These are phyloP conservation scores for Cephus pulcher DNA, from an alignment of 2,888 invertebrate species.

Conservation along the genomic window DNA sequence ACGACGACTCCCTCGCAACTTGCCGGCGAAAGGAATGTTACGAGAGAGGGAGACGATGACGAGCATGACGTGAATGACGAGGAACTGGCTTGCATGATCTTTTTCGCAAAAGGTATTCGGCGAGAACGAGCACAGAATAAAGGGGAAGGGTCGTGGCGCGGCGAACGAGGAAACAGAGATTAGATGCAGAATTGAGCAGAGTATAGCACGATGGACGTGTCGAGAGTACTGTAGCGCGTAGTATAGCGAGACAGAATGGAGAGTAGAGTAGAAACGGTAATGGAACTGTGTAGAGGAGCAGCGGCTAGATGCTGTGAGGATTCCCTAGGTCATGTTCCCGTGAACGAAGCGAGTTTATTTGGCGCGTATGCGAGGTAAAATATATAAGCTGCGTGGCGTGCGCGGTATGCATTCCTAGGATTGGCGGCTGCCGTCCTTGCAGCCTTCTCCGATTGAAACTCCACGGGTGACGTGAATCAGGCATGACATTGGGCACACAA, in stretches of 20 bases:
- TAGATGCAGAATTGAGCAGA: neutral
- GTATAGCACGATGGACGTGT: neutral
- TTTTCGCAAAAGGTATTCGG: neutral
- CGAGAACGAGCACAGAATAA: neutral
- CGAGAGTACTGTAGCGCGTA: neutral
- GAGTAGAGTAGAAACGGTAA: neutral
- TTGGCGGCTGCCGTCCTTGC: slow-evolving; percentile 15
- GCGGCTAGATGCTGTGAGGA: neutral
- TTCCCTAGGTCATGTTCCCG: slow-evolving; percentile 6
- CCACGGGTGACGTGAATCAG: slow-evolving; percentile 43
- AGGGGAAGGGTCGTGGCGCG: neutral
- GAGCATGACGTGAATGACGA: neutral
- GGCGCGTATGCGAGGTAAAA: neutral
- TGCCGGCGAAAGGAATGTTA: slow-evolving; percentile 59
- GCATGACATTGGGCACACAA: slow-evolving; percentile 54
- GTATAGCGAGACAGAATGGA: neutral
- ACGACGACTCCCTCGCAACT: slow-evolving; percentile 27
- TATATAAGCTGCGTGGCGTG: slow-evolving; percentile 4
- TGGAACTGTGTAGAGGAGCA: neutral
- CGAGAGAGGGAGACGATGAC: slow-evolving; percentile 35
- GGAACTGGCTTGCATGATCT: neutral
- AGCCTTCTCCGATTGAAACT: slow-evolving; percentile 11
- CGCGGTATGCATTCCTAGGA: neutral
- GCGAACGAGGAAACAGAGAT: neutral
- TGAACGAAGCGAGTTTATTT: neutral